phyloP scores from a whole-genome alignment of 2,113 vertebrate species.

The Halcyon senegalensis region DNA sequence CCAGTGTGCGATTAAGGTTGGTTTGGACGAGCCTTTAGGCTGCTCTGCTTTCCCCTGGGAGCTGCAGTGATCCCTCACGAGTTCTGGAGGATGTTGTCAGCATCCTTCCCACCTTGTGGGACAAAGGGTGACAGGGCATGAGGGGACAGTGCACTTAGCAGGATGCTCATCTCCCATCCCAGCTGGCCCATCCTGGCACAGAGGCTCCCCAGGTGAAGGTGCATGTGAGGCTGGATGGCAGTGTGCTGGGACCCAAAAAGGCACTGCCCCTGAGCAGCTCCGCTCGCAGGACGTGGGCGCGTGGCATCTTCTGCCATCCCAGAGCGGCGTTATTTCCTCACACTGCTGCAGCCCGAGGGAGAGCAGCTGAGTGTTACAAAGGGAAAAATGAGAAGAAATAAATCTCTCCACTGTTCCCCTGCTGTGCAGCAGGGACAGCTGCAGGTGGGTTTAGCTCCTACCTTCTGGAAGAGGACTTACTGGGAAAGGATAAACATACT shows the following conservation, averaged over 20 bases:
- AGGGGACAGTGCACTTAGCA: rapidly evolving
- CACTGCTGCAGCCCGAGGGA: not conserved
- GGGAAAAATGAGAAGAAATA: not conserved
- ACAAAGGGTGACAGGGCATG: not conserved
- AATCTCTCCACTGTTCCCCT: not conserved
- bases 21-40: not conserved
- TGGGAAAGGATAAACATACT: not conserved
- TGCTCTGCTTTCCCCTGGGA: not conserved
- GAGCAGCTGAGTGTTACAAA: not conserved
- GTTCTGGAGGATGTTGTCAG: rapidly evolving
- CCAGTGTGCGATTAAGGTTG: not conserved
- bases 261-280: not conserved
- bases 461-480: not conserved
- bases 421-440: not conserved
- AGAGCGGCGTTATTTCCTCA: not conserved
- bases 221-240: rapidly evolving
- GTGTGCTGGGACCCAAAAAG: not conserved
- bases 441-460: not conserved
- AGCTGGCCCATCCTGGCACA: not conserved
- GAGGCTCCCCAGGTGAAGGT: not conserved
- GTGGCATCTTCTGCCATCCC: not conserved
- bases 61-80: not conserved
- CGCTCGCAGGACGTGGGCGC: rapidly evolving
- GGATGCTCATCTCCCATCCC: not conserved
- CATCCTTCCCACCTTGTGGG: rapidly evolving